These are phyloP conservation scores for Drosophila ananassae DNA, from an alignment of 1,140 invertebrate species.

Conservation along the genomic window DNA sequence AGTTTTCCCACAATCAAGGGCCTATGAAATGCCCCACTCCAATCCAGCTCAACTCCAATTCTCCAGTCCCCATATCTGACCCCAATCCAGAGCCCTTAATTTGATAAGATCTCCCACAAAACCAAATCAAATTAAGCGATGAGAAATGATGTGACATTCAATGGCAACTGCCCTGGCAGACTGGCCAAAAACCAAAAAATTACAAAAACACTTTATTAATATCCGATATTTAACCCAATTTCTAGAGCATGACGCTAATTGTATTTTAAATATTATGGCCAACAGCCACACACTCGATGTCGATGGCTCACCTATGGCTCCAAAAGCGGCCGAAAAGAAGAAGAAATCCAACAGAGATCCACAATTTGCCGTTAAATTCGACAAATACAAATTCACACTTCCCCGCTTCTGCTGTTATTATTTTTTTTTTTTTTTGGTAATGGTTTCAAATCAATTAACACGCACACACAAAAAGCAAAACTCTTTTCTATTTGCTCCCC, in stretches of 20 bases:
- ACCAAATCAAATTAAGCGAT: conserved; percentile 39
- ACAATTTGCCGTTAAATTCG: conserved; percentile 63
- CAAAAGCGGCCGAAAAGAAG: conserved; percentile 3
- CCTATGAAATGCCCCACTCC: background rate
- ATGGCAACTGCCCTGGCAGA: conserved; percentile 11
- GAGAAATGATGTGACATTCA: conserved; percentile 39
- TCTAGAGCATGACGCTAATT: conserved; percentile 78
- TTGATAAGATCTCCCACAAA: conserved; percentile 30
- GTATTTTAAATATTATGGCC: conserved; percentile 59
- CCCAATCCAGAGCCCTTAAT: conserved; percentile 13
- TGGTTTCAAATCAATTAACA: conserved; percentile 69
- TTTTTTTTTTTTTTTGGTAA: conserved; percentile 14
- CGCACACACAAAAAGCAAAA: conserved; percentile 43
- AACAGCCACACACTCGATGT: background rate
- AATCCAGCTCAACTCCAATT: background rate
- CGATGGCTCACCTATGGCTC: conserved; percentile 57
- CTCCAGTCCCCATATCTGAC: background rate
- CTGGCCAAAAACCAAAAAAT: conserved; percentile 20
- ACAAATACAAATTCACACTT: conserved; percentile 48
- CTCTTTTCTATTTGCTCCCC: conserved; percentile 58
- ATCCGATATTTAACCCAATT: conserved; percentile 73
- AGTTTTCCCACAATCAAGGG: background rate
- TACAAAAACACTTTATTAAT: conserved; percentile 56
- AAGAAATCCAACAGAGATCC: conserved; percentile 42
- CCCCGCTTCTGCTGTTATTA: conserved; percentile 17